Percentiles rank a stretch among this genome's conserved stretches.
Evolutionary conservation across 2,797 vertebrate species (phyloP).

Genomic region (Schizothorax lantsangensis): DNA sequence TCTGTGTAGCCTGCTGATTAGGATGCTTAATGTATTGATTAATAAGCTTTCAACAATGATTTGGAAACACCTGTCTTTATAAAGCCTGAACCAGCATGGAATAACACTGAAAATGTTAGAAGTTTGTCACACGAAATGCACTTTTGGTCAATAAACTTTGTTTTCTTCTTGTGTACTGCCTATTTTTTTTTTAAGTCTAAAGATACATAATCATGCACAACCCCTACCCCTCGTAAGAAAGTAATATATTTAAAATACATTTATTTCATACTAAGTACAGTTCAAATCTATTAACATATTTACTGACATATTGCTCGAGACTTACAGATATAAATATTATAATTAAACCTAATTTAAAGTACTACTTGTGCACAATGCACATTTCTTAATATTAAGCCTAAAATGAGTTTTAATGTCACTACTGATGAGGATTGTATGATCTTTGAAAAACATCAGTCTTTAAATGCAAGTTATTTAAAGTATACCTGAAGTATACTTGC

Average conservation of each 20-base stretch:
- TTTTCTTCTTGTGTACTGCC: neutral
- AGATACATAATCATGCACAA: neutral
- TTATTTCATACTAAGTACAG: neutral
- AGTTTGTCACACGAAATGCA: neutral
- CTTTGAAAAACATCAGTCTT: too few species aligned
- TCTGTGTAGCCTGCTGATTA: neutral
- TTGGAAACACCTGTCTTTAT: neutral
- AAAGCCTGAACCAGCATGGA: neutral
- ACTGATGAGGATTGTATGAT: too few species aligned
- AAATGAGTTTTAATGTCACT: too few species aligned
- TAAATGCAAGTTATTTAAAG: too few species aligned
- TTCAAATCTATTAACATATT: neutral
- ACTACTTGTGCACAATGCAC: too few species aligned
- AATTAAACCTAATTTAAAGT: too few species aligned
- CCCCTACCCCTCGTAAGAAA: neutral
- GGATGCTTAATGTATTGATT: slow-evolving; percentile 1
- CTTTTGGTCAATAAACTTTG: slow-evolving; percentile 27
- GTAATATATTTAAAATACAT: neutral
- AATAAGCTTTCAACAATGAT: neutral
- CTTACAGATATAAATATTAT: too few species aligned
- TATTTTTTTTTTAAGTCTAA: neutral
- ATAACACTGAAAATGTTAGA: neutral
- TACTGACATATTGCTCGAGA: too few species aligned
- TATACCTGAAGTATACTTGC: too few species aligned
- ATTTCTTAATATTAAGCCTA: too few species aligned